Conservation (phyloP, 2,113 vertebrate species). For the Acrocephalus kingi region DNA sequence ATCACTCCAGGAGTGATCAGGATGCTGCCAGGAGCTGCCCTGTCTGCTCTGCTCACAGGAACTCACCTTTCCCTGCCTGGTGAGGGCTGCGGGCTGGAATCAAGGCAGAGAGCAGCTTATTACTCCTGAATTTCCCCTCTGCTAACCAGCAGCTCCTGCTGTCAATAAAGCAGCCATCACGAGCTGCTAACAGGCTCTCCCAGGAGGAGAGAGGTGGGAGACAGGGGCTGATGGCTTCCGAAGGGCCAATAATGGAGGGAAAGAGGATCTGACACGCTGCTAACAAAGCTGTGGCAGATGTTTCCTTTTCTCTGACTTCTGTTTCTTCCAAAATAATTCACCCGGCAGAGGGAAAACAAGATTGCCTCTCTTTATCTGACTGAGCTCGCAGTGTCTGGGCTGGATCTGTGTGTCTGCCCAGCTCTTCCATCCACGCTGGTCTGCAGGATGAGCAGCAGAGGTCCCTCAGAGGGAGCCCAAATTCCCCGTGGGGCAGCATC, state of each 20-base stretch:
- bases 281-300: slow-evolving; percentile 17
- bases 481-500: neutral
- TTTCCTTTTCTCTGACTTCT: neutral
- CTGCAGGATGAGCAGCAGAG: neutral
- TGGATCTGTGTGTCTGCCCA: neutral
- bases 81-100: neutral
- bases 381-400: neutral
- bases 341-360: neutral
- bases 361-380: neutral
- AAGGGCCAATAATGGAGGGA: neutral
- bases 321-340: neutral
- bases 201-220: neutral
- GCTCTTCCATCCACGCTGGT: accelerated
- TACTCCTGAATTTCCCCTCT: neutral
- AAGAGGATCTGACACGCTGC: slow-evolving; percentile 2
- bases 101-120: slow-evolving; percentile 34
- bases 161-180: neutral
- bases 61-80: neutral
- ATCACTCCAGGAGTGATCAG: accelerated
- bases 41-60: slow-evolving; percentile 1
- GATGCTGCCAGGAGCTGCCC: neutral
- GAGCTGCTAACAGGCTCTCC: neutral
- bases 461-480: accelerated
- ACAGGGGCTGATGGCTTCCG: neutral
- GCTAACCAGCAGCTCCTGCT: neutral